These are phyloP conservation scores for Podotricha telesiphe DNA, from an alignment of 2,888 invertebrate species.

Conservation along the genomic window DNA sequence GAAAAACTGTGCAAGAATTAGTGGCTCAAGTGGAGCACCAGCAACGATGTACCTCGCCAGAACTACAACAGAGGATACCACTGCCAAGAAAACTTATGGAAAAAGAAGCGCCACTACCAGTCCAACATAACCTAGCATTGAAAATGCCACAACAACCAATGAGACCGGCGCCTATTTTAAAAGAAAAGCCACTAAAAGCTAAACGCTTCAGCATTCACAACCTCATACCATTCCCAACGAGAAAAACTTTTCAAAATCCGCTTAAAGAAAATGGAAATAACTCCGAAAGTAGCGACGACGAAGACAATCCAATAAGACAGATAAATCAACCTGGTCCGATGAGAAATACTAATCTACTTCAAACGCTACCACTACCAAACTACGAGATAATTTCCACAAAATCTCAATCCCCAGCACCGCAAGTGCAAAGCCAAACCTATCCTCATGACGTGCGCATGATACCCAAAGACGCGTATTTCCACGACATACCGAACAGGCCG, in stretches of 20 bases:
- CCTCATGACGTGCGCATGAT: slow-evolving; percentile 67
- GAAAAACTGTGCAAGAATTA: slow-evolving; percentile 85
- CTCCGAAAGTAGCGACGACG: slow-evolving; percentile 85
- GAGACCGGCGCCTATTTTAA: slow-evolving; percentile 74
- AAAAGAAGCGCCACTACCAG: slow-evolving; percentile 59
- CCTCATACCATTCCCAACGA: slow-evolving; percentile 79
- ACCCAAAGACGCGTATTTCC: slow-evolving; percentile 85
- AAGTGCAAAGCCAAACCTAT: slow-evolving; percentile 53
- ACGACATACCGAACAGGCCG: slow-evolving; percentile 81
- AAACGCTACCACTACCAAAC: slow-evolving; percentile 81
- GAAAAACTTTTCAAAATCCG: slow-evolving; percentile 77
- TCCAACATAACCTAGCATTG: slow-evolving; percentile 58
- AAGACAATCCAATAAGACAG: slow-evolving; percentile 76
- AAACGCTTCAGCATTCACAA: slow-evolving; percentile 81
- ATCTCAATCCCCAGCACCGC: slow-evolving; percentile 71
- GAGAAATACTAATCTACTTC: slow-evolving; percentile 80
- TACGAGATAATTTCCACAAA: slow-evolving; percentile 82
- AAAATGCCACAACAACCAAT: slow-evolving; percentile 78
- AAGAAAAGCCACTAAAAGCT: slow-evolving; percentile 76
- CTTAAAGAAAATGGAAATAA: slow-evolving; percentile 78
- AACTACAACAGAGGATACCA: slow-evolving; percentile 55
- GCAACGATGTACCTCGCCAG: slow-evolving; percentile 70
- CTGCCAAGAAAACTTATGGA: slow-evolving; percentile 64
- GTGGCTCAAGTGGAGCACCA: slow-evolving; percentile 85
- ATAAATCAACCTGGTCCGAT: slow-evolving; percentile 80